Conservation (phyloP, 1,140 invertebrate species). For the Psilanteris sp. region DNA sequence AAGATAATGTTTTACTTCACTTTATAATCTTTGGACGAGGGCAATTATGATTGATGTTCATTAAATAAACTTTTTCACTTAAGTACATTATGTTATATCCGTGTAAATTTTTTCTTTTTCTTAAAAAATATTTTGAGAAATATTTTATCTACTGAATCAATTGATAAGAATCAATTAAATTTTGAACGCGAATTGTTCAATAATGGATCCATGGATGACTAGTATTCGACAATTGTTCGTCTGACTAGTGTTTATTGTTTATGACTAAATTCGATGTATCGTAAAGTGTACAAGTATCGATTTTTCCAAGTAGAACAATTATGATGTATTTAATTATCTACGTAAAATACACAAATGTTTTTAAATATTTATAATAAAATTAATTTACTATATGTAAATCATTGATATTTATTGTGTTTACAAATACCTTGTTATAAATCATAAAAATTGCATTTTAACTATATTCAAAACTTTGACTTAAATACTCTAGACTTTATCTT, state of each 20-base stretch:
- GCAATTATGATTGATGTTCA: constrained; percentile 17
- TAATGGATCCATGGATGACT: constrained; percentile 1
- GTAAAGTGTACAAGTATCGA: constrained; percentile 29
- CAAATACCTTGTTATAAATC: too few species aligned
- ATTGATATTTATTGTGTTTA: too few species aligned
- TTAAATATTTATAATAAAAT: constrained; percentile 59
- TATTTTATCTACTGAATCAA: too few species aligned
- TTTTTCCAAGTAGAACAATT: constrained; percentile 42
- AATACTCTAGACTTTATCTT: too few species aligned
- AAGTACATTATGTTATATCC: background rate
- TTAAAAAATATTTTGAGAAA: background rate
- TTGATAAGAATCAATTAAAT: too few species aligned
- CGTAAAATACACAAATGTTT: constrained; percentile 39
- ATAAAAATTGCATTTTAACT: too few species aligned
- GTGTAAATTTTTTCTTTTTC: background rate
- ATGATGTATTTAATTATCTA: constrained; percentile 31
- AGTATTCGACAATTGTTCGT: constrained; percentile 14
- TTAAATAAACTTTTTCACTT: constrained; percentile 6
- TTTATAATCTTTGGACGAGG: constrained; percentile 32
- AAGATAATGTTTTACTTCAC: background rate
- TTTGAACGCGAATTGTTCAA: constrained; percentile 3
- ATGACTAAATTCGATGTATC: constrained; percentile 31
- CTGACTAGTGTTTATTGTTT: constrained; percentile 36
- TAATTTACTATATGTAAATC: constrained; percentile 37
- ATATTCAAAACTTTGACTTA: too few species aligned